Evolutionary conservation across 2,797 vertebrate genomes (phyloP).

Genomic region (Glossophaga mutica): DNA sequence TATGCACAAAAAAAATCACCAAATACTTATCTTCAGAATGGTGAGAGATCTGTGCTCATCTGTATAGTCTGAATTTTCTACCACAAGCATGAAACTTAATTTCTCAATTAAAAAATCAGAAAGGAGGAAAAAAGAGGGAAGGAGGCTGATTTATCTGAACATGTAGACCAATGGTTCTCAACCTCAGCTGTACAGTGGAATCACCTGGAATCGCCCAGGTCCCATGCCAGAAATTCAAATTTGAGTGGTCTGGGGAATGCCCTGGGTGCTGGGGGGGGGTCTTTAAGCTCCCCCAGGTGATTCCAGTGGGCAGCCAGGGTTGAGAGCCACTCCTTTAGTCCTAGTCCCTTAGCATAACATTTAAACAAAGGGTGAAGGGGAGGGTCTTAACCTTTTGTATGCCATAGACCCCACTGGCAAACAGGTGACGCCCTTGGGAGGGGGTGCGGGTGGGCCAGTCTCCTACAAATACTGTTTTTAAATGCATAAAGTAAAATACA

Average conservation of each 20-base stretch:
- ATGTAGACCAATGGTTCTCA: not conserved
- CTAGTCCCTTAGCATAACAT: not conserved
- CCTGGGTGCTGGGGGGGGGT: too few species aligned
- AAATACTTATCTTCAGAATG: not conserved
- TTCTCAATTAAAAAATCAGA: not conserved
- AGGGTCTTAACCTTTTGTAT: not conserved
- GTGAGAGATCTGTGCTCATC: not conserved
- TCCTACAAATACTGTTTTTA: not conserved
- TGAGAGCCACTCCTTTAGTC: not conserved
- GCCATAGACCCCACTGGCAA: not conserved
- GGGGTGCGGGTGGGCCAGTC: not conserved
- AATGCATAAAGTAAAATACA: not conserved
- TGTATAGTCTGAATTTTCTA: not conserved
- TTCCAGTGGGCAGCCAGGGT: not conserved
- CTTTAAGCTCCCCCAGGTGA: not conserved
- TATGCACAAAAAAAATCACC: not conserved
- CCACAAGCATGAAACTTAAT: not conserved
- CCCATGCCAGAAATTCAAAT: not conserved
- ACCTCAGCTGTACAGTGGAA: not conserved
- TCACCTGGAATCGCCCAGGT: not conserved
- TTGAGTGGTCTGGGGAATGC: not conserved
- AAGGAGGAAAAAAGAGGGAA: not conserved
- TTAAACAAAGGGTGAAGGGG: not conserved
- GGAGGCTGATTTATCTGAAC: not conserved
- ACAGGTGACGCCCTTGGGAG: not conserved